Evolutionary conservation across 2,888 invertebrate genomes (phyloP), one percentile per base, ranked within the genome.

Genomic region (Odontothrips loti): DNA sequence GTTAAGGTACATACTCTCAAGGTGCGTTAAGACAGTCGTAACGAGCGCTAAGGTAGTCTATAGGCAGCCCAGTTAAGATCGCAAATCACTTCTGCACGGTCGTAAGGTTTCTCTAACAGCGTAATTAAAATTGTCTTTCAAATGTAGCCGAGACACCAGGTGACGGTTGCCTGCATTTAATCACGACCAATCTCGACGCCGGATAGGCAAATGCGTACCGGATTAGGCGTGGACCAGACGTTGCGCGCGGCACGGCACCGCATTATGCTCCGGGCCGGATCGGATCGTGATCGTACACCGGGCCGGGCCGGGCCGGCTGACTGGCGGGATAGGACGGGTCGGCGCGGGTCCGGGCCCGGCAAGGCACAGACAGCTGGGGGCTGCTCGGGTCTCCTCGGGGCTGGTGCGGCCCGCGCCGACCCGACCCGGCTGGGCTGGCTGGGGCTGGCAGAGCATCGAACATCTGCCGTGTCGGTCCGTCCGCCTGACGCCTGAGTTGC

Each of bases 361-460:
- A 12, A 9, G 68, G 68, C 68, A 11, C 68, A 75, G 68, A 75
- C 68, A 75, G 68, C 68, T 75, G 68, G 68, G 68, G 68, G 68
- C 68, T 68, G 68, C 68, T n/a, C 68, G 68, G 68, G 68, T 68
- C 68, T 17, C 20, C 63, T 11, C 63, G 63, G 63, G 63, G 68
- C 68, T 68, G 68, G 68, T 68, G 68, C 23, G 68, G 23, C 23
- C 23, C 68, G 23, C 23, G 23, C 68, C 68, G 68, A 23, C 68
- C 68, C 68, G 23, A n/a, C 23, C 68, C 68, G 68, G 27, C 68
- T 27, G 27, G 23, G 27, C 68, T 27, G 68, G 23, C 68, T 75
- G 68, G 68, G 68, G 68, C 68, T 75, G 68, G 68, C 68, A 75
- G 68, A 75, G 68, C 68, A 75, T 75, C 68, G 68, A 75, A 75